Evolutionary conservation across 2,113 vertebrate species (phyloP), one percentile per base, ranked within the genome.

Genomic region (Sinocyclocheilus maitianheensis): DNA sequence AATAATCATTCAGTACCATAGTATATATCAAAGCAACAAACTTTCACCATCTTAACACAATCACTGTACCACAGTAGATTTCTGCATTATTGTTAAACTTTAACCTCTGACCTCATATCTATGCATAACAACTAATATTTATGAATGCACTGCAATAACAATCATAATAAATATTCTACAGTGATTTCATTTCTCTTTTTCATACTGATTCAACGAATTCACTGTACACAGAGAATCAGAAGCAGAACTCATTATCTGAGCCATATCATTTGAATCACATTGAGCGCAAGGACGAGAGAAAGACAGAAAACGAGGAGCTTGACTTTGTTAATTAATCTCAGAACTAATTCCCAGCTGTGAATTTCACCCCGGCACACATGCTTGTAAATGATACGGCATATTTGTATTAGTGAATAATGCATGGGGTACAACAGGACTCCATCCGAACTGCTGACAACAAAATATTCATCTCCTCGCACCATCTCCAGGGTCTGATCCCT

Each of bases 361-460:
- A 84, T 88, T 87, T 85, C 89, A 84, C 88, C 87, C 77, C 78
- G 75, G 81, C 86, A 89, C 83, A 86, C 84, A 84, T 76, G 85
- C 88, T 88, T 87, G 88, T 88, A 89, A 85, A 91, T 88, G 53
- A 85, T 89, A 85, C 84, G 85, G 85, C 77, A 87, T 88, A 91
- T 91, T 90, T 90, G 87, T 90, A 88, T 90, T 89, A 89, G 86
- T 91, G 90, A 90, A 90, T 89, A 84, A 88, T 91, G 85, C 88
- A 89, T 89, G 89, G 43, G 76, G 72, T 83, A 86, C 88, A 91
- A 90, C 80, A 84, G 79, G 71, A 77, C 88, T 81, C 81, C 58
- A 83, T 91, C 84, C 67, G 77, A 91, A 85, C 62, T 91, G 90
- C 89, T 90, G 89, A 88, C 85, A 85, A 88, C 87, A 87, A 86